Percentiles rank a stretch among this genome's conserved stretches.
These are phyloP conservation scores for Hestina assimilis DNA, from an alignment of 1,140 invertebrate genomes.

Conservation along the genomic window DNA sequence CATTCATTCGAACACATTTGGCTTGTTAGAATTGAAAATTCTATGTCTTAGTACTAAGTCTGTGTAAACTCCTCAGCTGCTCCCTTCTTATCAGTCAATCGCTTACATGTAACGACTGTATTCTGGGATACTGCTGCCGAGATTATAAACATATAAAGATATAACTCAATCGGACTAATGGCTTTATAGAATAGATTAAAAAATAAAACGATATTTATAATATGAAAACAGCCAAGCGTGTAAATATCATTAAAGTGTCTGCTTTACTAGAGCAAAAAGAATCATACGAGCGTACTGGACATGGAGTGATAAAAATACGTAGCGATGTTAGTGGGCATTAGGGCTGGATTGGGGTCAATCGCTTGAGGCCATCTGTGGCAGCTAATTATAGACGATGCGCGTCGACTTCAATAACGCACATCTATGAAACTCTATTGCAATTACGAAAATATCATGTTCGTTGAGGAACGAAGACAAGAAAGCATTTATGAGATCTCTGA, in stretches of 20 bases:
- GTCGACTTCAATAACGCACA: conserved; percentile 52
- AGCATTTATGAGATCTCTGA: not conserved
- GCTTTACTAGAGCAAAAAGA: conserved; percentile 27
- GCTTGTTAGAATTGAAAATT: too few relatives aligned
- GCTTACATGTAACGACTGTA: too few relatives aligned
- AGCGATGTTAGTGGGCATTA: conserved; percentile 58
- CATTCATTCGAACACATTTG: too few relatives aligned
- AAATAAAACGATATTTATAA: conserved; percentile 3
- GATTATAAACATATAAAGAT: too few relatives aligned
- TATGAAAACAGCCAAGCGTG: conserved; percentile 25
- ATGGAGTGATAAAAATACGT: conserved; percentile 68
- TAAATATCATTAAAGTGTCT: conserved; percentile 36
- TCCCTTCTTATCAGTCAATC: too few relatives aligned
- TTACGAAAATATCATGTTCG: conserved; percentile 22
- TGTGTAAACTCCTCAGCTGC: too few relatives aligned
- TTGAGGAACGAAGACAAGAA: not conserved
- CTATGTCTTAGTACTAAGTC: too few relatives aligned
- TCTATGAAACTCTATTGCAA: conserved; percentile 57
- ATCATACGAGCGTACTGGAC: conserved; percentile 41
- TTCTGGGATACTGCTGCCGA: too few relatives aligned
- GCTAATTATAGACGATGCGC: conserved; percentile 70
- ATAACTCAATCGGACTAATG: not conserved
- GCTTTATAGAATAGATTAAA: not conserved
- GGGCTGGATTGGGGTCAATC: conserved; percentile 73
- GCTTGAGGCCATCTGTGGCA: conserved; percentile 72